A percentile compares a stretch with the other conserved stretches of the same genome.
Evolutionary conservation across 2,888 invertebrate genomes (phyloP).

Genomic region (Amblyjoppa proteus): DNA sequence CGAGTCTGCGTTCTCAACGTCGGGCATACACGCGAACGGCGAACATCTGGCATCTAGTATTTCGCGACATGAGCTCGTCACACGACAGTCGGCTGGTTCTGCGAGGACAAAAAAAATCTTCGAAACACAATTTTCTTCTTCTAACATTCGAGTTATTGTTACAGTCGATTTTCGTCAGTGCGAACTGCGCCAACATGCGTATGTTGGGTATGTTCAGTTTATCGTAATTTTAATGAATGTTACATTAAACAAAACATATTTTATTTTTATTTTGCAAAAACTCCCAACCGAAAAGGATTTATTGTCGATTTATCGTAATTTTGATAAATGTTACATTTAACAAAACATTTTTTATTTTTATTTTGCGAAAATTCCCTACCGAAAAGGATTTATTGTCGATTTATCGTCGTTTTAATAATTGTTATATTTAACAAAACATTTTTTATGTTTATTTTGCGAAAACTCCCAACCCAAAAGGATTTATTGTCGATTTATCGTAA

Average conservation of each 20-base stretch:
- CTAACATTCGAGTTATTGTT: background rate
- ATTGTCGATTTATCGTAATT: too few relatives aligned
- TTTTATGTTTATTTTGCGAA: too few relatives aligned
- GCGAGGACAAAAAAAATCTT: background rate
- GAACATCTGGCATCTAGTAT: background rate
- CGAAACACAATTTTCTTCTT: background rate
- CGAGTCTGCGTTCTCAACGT: background rate
- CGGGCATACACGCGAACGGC: conserved; percentile 2
- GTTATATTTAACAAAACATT: too few relatives aligned
- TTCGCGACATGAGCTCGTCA: conserved; percentile 27
- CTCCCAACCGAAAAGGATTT: too few relatives aligned
- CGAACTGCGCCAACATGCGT: conserved; percentile 20
- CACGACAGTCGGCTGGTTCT: background rate
- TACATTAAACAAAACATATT: background rate
- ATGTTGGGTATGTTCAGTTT: conserved; percentile 22
- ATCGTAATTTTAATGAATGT: background rate
- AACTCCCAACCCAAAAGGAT: too few relatives aligned
- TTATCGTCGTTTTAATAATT: too few relatives aligned
- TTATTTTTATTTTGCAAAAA: too few relatives aligned
- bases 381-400: too few relatives aligned
- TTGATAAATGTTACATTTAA: too few relatives aligned
- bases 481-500: too few relatives aligned
- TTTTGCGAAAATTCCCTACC: too few relatives aligned
- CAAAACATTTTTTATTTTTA: too few relatives aligned
- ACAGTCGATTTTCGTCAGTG: conserved; percentile 12